A percentile compares a stretch with the other conserved stretches of the same genome.
Conservation (phyloP, 2,113 vertebrate species). For the Gallinago jamesoni region DNA sequence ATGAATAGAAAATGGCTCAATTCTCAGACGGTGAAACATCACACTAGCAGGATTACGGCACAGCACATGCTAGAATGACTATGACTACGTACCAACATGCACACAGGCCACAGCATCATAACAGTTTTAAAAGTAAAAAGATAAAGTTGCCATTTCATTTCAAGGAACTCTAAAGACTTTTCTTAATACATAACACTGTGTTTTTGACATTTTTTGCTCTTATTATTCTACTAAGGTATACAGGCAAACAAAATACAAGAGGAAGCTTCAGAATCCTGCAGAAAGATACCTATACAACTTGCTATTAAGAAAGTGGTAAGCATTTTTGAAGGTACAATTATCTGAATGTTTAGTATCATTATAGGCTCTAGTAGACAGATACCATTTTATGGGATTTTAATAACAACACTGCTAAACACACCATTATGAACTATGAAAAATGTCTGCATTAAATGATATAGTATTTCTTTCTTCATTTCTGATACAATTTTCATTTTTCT, state of each 20-base stretch:
- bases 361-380: neutral
- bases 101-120: rapidly evolving
- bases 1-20: neutral
- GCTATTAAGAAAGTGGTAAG: neutral
- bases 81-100: neutral
- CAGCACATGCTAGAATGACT: neutral
- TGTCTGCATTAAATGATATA: neutral
- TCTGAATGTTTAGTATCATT: neutral
- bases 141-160: neutral
- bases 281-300: neutral
- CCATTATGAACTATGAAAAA: neutral
- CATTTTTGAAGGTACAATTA: neutral
- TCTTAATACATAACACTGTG: neutral
- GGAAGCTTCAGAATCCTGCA: neutral
- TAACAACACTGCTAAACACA: neutral
- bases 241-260: neutral
- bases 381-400: neutral
- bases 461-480: neutral
- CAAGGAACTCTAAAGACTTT: neutral
- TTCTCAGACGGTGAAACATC: neutral
- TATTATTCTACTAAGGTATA: neutral
- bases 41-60: neutral
- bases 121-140: neutral
- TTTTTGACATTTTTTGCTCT: neutral
- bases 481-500: neutral